Evolutionary conservation across 2,113 vertebrate species (phyloP), one percentile per base, ranked within the genome.

Genomic region (Hemicordylus capensis): DNA sequence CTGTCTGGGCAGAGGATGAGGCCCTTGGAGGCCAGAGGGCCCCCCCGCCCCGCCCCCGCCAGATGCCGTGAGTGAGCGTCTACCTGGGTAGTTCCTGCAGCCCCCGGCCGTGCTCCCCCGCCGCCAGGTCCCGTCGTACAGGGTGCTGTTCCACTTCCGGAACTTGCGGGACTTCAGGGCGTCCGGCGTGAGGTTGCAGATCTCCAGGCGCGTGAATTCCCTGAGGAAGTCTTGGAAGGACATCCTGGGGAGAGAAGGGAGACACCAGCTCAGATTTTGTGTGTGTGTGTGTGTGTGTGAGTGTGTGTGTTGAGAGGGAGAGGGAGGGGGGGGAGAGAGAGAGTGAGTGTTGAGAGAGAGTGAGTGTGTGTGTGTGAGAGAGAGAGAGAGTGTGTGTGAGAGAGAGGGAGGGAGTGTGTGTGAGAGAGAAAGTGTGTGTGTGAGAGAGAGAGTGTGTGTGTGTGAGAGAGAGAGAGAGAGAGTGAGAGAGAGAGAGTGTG

Each of bases 141-240:
- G 93, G 0, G 81, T 96, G 0, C 98, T 96, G 95, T 97, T 98
- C 98, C 98, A 99, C 28, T 97, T 97, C 90, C 98, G 97, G 92
- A 97, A 82, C 22, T 90, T 94, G 67, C 66, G 93, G 63, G 96
- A 89, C 74, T 97, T 92, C 79, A 99, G 97, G 0, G 98, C 96
- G 1, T 99, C 98, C 0, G 98, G 97, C 0, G 98, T 99, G 84
- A 99, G 97, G 96, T 99, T 99, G 84, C 98, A 99, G 95, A 99
- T 98, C 96, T 99, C 98, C 94, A 99, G 94, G 9, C 98, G 97
- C 12, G 79, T 95, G 94, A 98, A 99, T 84, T 99, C 98, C 0
- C 95, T 96, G 66, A 98, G 88, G 93, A 99, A 99, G 85, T 99
- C 98, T 19, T 88, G 89, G 86, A 98, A 99, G 0, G 98, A 97